phyloP scores from a whole-genome alignment of 2,797 vertebrate genomes.

The Saxicola maurus region DNA sequence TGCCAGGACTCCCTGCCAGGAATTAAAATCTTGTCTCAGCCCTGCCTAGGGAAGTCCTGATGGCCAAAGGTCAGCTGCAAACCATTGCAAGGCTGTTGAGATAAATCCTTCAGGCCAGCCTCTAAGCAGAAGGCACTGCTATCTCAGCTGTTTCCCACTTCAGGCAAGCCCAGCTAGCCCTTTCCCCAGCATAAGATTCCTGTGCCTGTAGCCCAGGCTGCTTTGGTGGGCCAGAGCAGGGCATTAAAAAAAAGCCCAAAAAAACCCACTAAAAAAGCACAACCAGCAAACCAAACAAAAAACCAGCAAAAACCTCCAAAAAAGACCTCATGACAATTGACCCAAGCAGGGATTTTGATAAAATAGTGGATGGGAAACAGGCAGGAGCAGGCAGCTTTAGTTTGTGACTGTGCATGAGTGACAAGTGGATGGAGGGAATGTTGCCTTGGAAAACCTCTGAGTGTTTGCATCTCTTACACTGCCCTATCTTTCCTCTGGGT shows the following conservation, averaged over 20 bases:
- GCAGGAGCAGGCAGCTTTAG: not conserved
- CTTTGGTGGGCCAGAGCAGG: not conserved
- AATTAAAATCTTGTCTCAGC: not conserved
- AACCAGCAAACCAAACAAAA: not conserved
- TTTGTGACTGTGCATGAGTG: not conserved
- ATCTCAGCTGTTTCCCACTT: not conserved
- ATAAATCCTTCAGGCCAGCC: not conserved
- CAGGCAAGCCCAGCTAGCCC: accelerated
- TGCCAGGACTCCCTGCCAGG: not conserved
- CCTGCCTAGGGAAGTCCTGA: accelerated
- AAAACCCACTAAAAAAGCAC: too few relatives aligned
- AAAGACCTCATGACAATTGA: not conserved
- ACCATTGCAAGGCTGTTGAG: not conserved
- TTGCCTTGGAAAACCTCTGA: not conserved
- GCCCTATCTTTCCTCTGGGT: not conserved
- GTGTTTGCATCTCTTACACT: not conserved
- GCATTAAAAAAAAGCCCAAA: accelerated
- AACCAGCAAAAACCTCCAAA: not conserved
- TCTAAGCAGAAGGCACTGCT: not conserved
- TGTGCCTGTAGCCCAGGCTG: accelerated
- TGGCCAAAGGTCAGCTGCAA: not conserved
- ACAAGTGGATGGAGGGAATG: not conserved
- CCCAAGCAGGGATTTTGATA: not conserved
- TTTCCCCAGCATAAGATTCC: not conserved
- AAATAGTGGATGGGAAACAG: not conserved